Base-by-base conservation (phyloP, 2,797 vertebrate genomes). In the Pitangus sulphuratus region DNA sequence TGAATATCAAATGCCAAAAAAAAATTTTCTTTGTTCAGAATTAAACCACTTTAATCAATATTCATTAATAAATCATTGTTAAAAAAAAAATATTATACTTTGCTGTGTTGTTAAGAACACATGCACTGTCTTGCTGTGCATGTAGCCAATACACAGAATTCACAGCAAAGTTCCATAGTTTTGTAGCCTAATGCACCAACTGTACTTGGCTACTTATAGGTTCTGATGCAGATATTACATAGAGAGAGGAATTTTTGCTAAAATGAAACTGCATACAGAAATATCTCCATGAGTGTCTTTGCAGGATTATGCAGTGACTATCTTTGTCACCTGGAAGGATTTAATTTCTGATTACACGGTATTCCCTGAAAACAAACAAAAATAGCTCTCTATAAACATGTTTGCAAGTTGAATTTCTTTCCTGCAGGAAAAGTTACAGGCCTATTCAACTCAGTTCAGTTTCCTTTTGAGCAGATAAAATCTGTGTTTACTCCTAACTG, bases 391-490 rank as follows among this genome's bases (percentile, higher is more conserved):
- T 64, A 9, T 61, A 80, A 70, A 45, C 1, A 1, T 24, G 18
- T 35, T 45, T 48, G 13, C 62, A 87, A 74, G 65, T 9, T 25
- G 3, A 85, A 30, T 11, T 17, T 56, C 37, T 85, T 83, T 71
- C 19, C 65, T 85, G 31, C 15, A 64, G 31, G 33, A 28, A 78
- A 68, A 33, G 11, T 50, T 71, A 45, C 50, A 42, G 22, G 14
- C 7, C 48, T 69, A 2, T 56, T 87, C 22, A 74, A 26, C 11
- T 58, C 15, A 18, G 3, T 44, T 76, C 31, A 14, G 45, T 87
- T 93, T 88, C 53, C 31, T 88, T 88, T n/a, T 30, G 25, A 65
- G 37, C 25, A 61, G 69, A 78, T 88, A 91, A 87, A 94, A 77
- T 58, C 54, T 91, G 9, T 71, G 25, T 90, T 84, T 91, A 39